Evolutionary conservation across 2,888 invertebrate species (phyloP).

Genomic region (Tricholauxania praeusta): DNA sequence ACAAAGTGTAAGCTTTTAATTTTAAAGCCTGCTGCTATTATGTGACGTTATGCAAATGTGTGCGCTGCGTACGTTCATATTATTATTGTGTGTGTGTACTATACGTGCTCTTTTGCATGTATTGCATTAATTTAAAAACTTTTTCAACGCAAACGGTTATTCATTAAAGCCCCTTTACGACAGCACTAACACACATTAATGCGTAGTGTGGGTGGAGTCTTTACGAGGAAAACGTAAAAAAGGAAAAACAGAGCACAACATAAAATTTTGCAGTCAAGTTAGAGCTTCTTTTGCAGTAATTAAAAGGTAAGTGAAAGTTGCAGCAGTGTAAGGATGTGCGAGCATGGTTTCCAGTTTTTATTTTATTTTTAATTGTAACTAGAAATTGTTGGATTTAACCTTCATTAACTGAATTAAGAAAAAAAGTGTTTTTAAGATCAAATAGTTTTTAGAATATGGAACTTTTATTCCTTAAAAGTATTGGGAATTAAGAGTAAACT

Average conservation of each 20-base stretch:
- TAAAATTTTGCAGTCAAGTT: no score
- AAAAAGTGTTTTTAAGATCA: neutral
- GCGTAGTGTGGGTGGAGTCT: neutral
- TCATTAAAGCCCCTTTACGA: slow-evolving; percentile 2
- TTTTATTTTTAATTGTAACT: no score
- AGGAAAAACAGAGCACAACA: no score
- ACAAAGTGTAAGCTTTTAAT: slow-evolving; percentile 26
- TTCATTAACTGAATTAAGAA: neutral
- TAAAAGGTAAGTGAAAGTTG: slow-evolving; percentile 16
- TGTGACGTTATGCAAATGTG: neutral
- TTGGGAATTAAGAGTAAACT: no score
- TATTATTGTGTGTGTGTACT: no score
- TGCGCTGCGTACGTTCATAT: neutral
- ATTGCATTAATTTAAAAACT: slow-evolving; percentile 17
- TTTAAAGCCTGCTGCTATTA: slow-evolving; percentile 10
- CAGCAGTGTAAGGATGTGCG: neutral
- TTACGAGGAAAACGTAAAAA: no score
- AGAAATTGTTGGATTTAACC: neutral
- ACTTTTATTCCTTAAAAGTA: no score
- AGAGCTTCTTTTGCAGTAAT: neutral
- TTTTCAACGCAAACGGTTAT: slow-evolving; percentile 1
- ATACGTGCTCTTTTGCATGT: no score
- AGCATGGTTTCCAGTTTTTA: neutral
- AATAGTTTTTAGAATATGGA: neutral
- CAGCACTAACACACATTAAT: no score